Conservation (phyloP, 2,113 vertebrate species). For the Propithecus coquereli region DNA sequence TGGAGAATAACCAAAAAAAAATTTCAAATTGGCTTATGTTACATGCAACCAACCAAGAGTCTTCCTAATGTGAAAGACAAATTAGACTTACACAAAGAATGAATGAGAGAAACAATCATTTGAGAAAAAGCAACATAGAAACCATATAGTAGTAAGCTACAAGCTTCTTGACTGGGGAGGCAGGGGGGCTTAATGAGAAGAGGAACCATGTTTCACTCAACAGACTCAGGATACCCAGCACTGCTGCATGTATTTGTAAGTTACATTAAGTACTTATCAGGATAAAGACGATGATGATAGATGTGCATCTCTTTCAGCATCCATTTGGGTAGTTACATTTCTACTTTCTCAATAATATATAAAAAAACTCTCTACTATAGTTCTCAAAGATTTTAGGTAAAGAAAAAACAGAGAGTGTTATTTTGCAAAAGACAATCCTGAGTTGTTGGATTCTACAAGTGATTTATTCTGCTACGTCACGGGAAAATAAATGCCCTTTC, state of each 20-base stretch:
- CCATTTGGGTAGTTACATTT: background rate
- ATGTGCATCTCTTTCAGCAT: slow-evolving; percentile 1
- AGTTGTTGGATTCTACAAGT: slow-evolving; percentile 59
- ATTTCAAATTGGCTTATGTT: background rate
- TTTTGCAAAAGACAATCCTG: slow-evolving; percentile 57
- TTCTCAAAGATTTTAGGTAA: slow-evolving; percentile 33
- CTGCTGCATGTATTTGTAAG: background rate
- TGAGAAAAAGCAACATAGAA: background rate
- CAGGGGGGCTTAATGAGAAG: background rate
- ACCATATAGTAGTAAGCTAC: background rate
- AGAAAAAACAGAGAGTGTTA: slow-evolving; percentile 1
- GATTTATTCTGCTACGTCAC: slow-evolving; percentile 71
- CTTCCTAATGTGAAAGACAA: background rate
- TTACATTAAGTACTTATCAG: background rate
- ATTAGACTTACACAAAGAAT: slow-evolving; percentile 22
- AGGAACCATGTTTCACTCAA: slow-evolving; percentile 4
- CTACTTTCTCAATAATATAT: background rate
- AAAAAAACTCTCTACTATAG: background rate
- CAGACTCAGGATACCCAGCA: background rate
- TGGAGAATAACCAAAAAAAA: background rate
- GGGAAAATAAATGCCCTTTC: slow-evolving; percentile 72
- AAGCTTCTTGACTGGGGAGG: background rate
- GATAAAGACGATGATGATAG: background rate
- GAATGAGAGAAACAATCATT: background rate
- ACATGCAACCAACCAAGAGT: background rate